Conservation (phyloP, 35 echinoderm and acorn worm species). For the Apostichopus japonicus region DNA sequence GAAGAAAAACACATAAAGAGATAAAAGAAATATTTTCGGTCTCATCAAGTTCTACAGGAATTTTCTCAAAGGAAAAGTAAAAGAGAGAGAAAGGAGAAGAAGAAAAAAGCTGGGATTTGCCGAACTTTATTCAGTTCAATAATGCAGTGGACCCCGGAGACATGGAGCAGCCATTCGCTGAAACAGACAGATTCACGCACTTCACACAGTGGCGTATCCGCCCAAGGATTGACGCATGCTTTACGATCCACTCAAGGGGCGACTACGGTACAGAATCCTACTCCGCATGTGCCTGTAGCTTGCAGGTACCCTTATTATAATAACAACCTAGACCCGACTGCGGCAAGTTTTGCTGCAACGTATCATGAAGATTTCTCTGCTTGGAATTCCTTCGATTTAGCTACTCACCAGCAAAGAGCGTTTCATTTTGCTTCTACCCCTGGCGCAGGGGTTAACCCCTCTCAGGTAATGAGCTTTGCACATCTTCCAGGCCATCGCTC, state of each 20-base stretch:
- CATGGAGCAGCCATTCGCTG: slow-evolving; percentile 7
- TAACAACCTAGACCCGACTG: slow-evolving; percentile 14
- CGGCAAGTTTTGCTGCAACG: slow-evolving; percentile 1
- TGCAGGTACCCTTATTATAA: slow-evolving; percentile 57
- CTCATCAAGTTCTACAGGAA: no score
- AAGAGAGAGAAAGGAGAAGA: no score
- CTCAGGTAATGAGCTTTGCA: slow-evolving; percentile 24
- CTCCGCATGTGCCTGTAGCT: slow-evolving; percentile 41
- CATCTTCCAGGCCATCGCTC: slow-evolving; percentile 32
- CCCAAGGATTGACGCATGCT: slow-evolving; percentile 22
- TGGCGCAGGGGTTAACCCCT: neutral
- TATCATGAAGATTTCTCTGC: slow-evolving; percentile 55
- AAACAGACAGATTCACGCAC: slow-evolving; percentile 32
- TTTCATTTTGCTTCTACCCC: slow-evolving; percentile 38
- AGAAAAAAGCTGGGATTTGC: no score
- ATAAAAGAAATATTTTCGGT: no score
- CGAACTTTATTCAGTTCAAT: neutral
- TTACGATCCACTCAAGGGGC: slow-evolving; percentile 35
- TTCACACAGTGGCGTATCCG: neutral
- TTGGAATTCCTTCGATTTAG: slow-evolving; percentile 57
- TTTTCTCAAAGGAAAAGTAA: no score
- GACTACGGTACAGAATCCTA: slow-evolving; percentile 14
- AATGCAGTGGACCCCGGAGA: slow-evolving; percentile 40
- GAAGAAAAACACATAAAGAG: no score
- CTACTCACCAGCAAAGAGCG: slow-evolving; percentile 38